phyloP scores from a whole-genome alignment of 2,113 vertebrate genomes.

The Zosterops hypoxanthus region DNA sequence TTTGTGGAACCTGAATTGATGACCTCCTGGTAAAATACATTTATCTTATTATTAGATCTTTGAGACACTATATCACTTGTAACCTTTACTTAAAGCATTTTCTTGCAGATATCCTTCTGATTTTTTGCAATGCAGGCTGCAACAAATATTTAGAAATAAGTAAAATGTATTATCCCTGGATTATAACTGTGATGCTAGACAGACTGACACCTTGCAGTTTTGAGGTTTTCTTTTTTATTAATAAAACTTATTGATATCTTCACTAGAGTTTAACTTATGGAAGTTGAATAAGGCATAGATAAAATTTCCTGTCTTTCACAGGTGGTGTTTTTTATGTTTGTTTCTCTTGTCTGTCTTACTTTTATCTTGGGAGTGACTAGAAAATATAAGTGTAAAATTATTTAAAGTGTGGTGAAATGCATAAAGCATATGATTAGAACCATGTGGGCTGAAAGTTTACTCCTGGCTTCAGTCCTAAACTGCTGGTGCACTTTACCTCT shows the following conservation, averaged over 20 bases:
- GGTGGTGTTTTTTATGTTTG: not conserved
- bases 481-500: not conserved
- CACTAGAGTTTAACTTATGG: not conserved
- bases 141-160: not conserved
- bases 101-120: not conserved
- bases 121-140: not conserved
- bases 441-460: not conserved
- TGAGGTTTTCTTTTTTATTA: not conserved
- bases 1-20: conserved; percentile 21
- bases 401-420: not conserved
- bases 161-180: not conserved
- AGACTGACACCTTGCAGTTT: not conserved
- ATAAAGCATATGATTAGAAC: not conserved
- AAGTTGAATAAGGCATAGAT: not conserved
- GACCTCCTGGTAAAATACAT: not conserved
- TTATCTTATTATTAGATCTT: conserved; percentile 28
- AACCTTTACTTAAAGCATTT: conserved; percentile 12
- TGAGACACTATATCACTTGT: not conserved
- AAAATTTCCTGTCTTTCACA: not conserved
- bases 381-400: not conserved
- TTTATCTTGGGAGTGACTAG: not conserved
- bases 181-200: not conserved
- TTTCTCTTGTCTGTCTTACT: not conserved
- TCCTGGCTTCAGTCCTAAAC: not conserved
- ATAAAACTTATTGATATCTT: not conserved